These are phyloP conservation scores for Siniperca undulata DNA, from an alignment of 2,797 vertebrate genomes.

Conservation along the genomic window DNA sequence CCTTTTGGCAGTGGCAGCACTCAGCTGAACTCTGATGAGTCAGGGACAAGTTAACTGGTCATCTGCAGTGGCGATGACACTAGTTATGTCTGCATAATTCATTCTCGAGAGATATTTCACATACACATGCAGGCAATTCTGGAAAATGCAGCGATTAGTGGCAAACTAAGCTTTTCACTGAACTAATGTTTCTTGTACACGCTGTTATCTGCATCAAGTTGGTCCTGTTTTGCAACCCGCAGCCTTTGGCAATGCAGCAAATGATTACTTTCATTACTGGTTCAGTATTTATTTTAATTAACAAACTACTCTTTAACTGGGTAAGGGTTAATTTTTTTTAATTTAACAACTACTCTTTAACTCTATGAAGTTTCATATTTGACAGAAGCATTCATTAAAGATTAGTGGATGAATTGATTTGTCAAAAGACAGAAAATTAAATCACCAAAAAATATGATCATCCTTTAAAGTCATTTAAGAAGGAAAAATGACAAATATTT, in stretches of 20 bases:
- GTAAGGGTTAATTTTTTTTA: background rate
- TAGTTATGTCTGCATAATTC: conserved; percentile 18
- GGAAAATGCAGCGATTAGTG: background rate
- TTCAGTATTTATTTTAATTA: background rate
- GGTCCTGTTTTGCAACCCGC: conserved; percentile 8
- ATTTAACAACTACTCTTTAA: background rate
- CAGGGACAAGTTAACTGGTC: conserved; percentile 45
- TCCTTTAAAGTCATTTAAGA: background rate
- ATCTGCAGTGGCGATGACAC: conserved; percentile 37
- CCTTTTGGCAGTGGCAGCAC: conserved; percentile 31
- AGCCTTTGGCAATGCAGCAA: background rate
- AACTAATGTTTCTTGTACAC: conserved; percentile 4
- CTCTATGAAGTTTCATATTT: background rate
- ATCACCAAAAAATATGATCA: background rate
- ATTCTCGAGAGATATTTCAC: conserved; percentile 7
- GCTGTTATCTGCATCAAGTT: conserved; percentile 7
- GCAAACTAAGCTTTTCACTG: background rate
- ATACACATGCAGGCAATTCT: background rate
- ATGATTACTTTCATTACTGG: background rate
- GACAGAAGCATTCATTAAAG: background rate
- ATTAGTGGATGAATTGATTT: background rate
- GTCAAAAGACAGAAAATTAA: background rate
- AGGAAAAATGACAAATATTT: background rate
- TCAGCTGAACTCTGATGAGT: conserved; percentile 55
- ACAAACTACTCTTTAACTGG: background rate